These are phyloP conservation scores for Drosophila antonietae DNA, from an alignment of 2,888 invertebrate species.

Conservation along the genomic window DNA sequence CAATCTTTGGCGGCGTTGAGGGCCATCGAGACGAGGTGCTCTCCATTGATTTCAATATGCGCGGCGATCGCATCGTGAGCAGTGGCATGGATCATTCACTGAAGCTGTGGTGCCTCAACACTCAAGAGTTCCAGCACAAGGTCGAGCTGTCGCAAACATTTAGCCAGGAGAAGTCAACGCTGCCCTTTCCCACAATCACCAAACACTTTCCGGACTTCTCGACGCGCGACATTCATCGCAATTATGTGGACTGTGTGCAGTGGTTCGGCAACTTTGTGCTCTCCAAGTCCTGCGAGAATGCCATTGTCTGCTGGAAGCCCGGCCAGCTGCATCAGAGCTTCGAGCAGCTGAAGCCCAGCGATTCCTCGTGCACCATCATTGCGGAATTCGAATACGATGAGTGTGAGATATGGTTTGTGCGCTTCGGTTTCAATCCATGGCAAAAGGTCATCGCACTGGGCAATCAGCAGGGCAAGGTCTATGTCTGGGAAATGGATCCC, in stretches of 20 bases:
- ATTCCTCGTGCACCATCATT: slow-evolving; percentile 92
- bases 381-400: slow-evolving; percentile 97
- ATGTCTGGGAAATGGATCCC: slow-evolving; percentile 97
- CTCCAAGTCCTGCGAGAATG: slow-evolving; percentile 98
- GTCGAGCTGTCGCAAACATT: slow-evolving; percentile 94
- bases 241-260: slow-evolving; percentile 99
- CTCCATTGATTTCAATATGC: slow-evolving; percentile 94
- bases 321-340: slow-evolving; percentile 92
- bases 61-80: slow-evolving; percentile 94
- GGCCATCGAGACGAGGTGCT: slow-evolving; percentile 97
- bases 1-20: slow-evolving; percentile 98
- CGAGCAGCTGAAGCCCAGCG: slow-evolving; percentile 89
- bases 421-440: slow-evolving; percentile 96
- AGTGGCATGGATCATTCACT: slow-evolving; percentile 99
- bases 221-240: slow-evolving; percentile 98
- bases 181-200: slow-evolving; percentile 95
- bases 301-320: slow-evolving; percentile 98
- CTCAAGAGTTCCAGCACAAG: slow-evolving; percentile 92
- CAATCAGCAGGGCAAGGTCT: slow-evolving; percentile 97
- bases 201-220: slow-evolving; percentile 98
- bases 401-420: slow-evolving; percentile 98
- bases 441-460: slow-evolving; percentile 96
- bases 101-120: slow-evolving; percentile 96
- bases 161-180: slow-evolving; percentile 90
- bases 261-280: slow-evolving; percentile 98